phyloP scores from a whole-genome alignment of 23 tunicate species.

The Diplosoma virens region DNA sequence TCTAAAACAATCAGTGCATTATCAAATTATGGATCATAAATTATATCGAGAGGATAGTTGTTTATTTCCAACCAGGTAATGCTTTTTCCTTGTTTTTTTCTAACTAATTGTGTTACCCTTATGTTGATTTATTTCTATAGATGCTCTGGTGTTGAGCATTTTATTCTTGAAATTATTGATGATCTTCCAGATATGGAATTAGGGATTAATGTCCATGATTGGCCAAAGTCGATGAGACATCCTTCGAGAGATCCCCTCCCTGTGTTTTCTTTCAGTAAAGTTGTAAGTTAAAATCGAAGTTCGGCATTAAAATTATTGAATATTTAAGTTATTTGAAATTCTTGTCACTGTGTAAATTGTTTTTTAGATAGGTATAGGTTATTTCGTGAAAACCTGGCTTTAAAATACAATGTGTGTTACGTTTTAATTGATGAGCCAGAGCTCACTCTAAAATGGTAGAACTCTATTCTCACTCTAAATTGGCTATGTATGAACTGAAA shows the following conservation, averaged over 20 bases:
- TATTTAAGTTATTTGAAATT: too few species aligned
- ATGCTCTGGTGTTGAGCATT: conserved; percentile 92
- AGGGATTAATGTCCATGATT: conserved; percentile 76
- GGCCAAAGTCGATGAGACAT: conserved; percentile 68
- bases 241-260: conserved; percentile 31
- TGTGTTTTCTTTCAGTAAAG: conserved; percentile 86
- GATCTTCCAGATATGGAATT: conserved; percentile 90
- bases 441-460: too few species aligned
- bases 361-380: too few species aligned
- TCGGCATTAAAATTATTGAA: background rate
- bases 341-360: too few species aligned
- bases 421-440: too few species aligned
- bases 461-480: too few species aligned
- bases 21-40: conserved; percentile 75
- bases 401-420: too few species aligned
- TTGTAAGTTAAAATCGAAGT: conserved; percentile 18
- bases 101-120: background rate
- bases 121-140: conserved; percentile 3
- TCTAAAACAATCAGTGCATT: conserved; percentile 44
- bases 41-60: conserved; percentile 69
- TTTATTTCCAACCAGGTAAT: conserved; percentile 66
- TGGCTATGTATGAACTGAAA: too few species aligned
- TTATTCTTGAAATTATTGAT: conserved; percentile 60
- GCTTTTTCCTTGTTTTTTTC: background rate
- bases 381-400: too few species aligned